A percentile compares a stretch with the other conserved stretches of the same genome.
Evolutionary conservation across 2,888 invertebrate species (phyloP).

Genomic region (Resseliella maxima): DNA sequence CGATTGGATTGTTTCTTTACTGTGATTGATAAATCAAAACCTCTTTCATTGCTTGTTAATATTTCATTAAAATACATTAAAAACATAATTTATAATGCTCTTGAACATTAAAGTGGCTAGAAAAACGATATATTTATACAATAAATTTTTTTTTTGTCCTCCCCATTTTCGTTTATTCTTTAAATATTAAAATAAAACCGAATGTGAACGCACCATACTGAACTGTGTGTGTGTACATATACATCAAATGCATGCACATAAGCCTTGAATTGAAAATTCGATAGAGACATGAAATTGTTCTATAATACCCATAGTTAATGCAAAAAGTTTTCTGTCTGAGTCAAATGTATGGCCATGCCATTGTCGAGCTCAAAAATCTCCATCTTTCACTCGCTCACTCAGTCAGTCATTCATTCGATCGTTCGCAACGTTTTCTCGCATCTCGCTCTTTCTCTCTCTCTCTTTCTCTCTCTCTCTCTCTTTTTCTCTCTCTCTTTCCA

Average conservation of each 20-base stretch:
- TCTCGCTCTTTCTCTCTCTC: not conserved
- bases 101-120: constrained; percentile 48
- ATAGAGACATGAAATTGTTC: not conserved
- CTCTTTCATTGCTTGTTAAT: constrained; percentile 22
- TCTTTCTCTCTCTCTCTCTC: no score
- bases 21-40: constrained; percentile 30
- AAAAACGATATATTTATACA: constrained; percentile 1
- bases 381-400: not conserved
- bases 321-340: constrained; percentile 41
- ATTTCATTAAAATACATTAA: constrained; percentile 35
- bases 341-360: constrained; percentile 11
- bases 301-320: not conserved
- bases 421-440: no score
- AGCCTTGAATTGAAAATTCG: not conserved
- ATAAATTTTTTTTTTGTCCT: no score
- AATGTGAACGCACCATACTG: not conserved
- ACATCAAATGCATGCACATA: not conserved
- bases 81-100: constrained; percentile 27
- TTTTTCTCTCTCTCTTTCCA: not conserved
- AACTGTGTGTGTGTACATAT: not conserved
- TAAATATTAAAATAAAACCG: not conserved
- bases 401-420: not conserved
- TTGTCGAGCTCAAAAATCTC: constrained; percentile 15
- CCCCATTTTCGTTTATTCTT: not conserved
- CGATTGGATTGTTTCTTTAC: not conserved